phyloP scores from a whole-genome alignment of 2,113 vertebrate species.

The Protobothrops flavoviridis region DNA sequence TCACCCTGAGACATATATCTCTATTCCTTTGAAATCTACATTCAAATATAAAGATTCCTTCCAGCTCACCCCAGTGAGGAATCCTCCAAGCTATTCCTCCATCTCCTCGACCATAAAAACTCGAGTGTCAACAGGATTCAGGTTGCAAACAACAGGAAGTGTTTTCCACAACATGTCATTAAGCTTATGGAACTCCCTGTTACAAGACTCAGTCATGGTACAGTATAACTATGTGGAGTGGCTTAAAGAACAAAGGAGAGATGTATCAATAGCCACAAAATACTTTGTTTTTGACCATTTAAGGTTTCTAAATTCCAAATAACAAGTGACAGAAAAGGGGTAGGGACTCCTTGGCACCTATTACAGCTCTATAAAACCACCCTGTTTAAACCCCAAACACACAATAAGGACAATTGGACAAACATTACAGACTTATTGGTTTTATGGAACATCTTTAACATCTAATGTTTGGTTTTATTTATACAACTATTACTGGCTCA shows the following conservation, averaged over 20 bases:
- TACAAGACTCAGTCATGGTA: neutral
- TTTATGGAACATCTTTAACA: neutral
- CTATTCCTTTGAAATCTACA: neutral
- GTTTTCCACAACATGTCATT: neutral
- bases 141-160: neutral
- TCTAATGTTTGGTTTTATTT: neutral
- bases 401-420: neutral
- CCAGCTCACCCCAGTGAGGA: neutral
- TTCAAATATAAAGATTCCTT: neutral
- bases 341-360: neutral
- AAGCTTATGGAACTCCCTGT: neutral
- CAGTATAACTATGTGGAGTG: neutral
- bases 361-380: neutral
- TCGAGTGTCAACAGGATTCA: neutral
- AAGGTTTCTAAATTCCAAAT: neutral
- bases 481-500: neutral
- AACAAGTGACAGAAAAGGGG: neutral
- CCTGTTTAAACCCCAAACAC: neutral
- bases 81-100: neutral
- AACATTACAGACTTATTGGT: neutral
- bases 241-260: neutral
- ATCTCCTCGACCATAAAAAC: neutral
- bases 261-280: neutral
- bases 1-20: neutral
- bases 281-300: neutral